phyloP scores from a whole-genome alignment of 2,113 vertebrate species.

The Recurvirostra avosetta region DNA sequence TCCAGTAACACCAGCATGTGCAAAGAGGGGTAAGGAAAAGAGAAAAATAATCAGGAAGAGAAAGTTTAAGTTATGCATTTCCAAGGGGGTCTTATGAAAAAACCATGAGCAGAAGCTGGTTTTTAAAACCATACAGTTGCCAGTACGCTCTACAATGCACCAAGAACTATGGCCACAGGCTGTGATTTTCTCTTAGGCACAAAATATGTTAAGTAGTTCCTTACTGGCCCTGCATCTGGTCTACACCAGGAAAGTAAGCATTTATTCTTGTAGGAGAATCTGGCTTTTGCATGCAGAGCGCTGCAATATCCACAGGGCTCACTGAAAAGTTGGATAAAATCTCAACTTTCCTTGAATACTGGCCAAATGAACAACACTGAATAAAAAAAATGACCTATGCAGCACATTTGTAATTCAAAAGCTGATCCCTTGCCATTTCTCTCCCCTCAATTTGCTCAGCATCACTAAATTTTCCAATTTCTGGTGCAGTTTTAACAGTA shows the following conservation, averaged over 20 bases:
- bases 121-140: neutral
- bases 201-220: neutral
- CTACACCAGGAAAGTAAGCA: neutral
- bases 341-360: neutral
- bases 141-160: neutral
- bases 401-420: neutral
- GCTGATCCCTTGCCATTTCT: neutral
- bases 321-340: neutral
- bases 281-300: neutral
- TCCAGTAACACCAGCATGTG: neutral
- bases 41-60: neutral
- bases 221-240: neutral
- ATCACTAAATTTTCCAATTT: neutral
- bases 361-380: conserved; percentile 1
- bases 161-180: neutral
- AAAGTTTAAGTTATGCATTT: neutral
- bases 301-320: neutral
- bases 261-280: neutral
- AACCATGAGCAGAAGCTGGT: neutral
- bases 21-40: neutral
- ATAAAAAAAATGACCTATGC: neutral
- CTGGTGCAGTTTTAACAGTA: neutral
- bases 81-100: neutral
- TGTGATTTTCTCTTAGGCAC: neutral
- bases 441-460: neutral